phyloP scores from a whole-genome alignment of 2,113 vertebrate species.

The Petrocephalus microphthalmus region DNA sequence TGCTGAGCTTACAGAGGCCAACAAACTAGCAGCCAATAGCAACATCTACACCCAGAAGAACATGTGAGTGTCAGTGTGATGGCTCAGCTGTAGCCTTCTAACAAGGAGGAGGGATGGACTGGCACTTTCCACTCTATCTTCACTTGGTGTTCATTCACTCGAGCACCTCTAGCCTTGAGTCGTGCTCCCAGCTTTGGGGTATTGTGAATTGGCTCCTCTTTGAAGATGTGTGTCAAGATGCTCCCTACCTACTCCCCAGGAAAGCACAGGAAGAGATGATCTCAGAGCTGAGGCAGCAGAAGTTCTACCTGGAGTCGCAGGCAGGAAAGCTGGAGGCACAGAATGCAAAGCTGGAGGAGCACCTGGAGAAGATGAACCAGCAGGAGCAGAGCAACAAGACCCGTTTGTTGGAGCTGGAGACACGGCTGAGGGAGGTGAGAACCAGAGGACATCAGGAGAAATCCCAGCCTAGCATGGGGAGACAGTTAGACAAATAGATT shows the following conservation, averaged over 20 bases:
- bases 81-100: neutral
- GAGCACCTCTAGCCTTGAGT: neutral
- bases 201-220: neutral
- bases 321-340: constrained; percentile 95
- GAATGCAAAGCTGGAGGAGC: constrained; percentile 94
- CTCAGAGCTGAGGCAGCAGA: constrained; percentile 96
- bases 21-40: constrained; percentile 96
- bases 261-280: constrained; percentile 99
- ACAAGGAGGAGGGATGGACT: neutral
- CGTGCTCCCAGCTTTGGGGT: neutral
- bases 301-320: constrained; percentile 97
- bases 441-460: neutral
- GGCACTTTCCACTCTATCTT: neutral
- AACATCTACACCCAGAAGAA: constrained; percentile 97
- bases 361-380: constrained; percentile 92
- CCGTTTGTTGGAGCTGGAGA: constrained; percentile 82
- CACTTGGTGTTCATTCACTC: neutral
- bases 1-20: constrained; percentile 90
- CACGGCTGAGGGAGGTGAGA: constrained; percentile 73
- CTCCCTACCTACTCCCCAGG: constrained; percentile 53
- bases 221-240: neutral
- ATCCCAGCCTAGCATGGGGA: neutral
- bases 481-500: neutral
- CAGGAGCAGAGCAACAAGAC: constrained; percentile 91
- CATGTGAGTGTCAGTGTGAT: constrained; percentile 73